phyloP scores from a whole-genome alignment of 1,140 invertebrate species.

The Zaprionus kolodkinae region DNA sequence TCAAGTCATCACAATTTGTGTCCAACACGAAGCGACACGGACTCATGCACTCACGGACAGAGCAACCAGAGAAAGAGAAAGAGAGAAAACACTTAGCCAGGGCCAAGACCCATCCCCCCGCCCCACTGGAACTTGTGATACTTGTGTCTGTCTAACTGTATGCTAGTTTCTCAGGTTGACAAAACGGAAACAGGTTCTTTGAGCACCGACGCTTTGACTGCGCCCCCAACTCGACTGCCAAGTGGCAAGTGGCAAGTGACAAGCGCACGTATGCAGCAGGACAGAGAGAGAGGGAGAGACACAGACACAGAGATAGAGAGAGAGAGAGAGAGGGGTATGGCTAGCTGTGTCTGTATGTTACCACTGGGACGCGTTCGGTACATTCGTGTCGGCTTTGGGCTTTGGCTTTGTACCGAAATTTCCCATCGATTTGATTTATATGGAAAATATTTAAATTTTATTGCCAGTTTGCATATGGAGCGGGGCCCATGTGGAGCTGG shows the following conservation, averaged over 20 bases:
- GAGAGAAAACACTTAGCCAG: constrained; percentile 45
- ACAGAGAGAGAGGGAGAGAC: not conserved
- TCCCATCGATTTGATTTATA: constrained; percentile 81
- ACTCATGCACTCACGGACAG: constrained; percentile 21
- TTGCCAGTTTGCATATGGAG: constrained; percentile 78
- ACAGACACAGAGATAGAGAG: constrained; percentile 15
- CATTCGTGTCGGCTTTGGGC: constrained; percentile 22
- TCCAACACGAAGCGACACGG: constrained; percentile 30
- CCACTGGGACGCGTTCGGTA: constrained; percentile 11
- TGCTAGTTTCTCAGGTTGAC: constrained; percentile 38
- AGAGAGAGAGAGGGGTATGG: constrained; percentile 8
- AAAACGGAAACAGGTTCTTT: constrained; percentile 67
- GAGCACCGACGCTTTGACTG: constrained; percentile 56
- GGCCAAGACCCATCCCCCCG: not conserved
- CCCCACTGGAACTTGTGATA: not conserved
- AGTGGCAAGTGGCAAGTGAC: constrained; percentile 39
- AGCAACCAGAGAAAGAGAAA: not conserved
- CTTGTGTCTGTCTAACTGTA: constrained; percentile 16
- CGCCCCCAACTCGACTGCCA: constrained; percentile 20
- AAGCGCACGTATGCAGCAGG: constrained; percentile 37
- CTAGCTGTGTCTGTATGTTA: too few relatives aligned
- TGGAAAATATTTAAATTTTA: constrained; percentile 82
- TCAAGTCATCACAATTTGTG: constrained; percentile 54
- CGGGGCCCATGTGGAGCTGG: constrained; percentile 29
- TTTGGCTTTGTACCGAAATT: constrained; percentile 68